These are phyloP conservation scores for Neotragus moschatus DNA, from an alignment of 2,113 vertebrate species.

Conservation along the genomic window DNA sequence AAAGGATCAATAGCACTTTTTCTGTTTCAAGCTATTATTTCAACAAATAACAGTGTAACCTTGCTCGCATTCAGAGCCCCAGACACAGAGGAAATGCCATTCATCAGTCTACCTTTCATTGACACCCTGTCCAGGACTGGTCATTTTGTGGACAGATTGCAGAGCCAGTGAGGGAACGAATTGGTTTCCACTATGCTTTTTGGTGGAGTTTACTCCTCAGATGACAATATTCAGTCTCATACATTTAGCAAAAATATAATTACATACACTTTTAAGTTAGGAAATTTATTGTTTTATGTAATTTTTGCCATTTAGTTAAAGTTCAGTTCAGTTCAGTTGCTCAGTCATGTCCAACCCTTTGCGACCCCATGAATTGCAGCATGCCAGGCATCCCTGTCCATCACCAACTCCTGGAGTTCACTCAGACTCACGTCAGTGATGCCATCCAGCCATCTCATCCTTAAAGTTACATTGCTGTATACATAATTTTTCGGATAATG, in stretches of 20 bases:
- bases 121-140: neutral
- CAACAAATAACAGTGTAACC: slow-evolving; percentile 1
- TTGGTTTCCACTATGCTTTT: neutral
- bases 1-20: slow-evolving; percentile 38
- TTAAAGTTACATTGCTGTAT: neutral
- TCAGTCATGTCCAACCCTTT: too few species aligned
- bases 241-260: neutral
- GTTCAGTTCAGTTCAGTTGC: too few species aligned
- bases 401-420: too few species aligned
- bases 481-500: neutral
- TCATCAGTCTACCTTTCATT: neutral
- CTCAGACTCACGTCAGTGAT: too few species aligned
- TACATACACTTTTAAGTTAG: neutral
- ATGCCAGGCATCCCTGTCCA: too few species aligned
- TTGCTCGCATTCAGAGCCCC: neutral
- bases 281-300: neutral
- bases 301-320: neutral
- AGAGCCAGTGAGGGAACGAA: neutral
- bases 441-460: too few species aligned
- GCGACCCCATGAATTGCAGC: too few species aligned
- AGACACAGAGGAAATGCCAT: neutral
- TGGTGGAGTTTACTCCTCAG: neutral
- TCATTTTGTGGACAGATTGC: neutral
- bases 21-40: slow-evolving; percentile 20
- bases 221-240: neutral